Evolutionary conservation across 2,888 invertebrate genomes (phyloP), one percentile per base, ranked within the genome.

Genomic region (Charanyca ferruginea): DNA sequence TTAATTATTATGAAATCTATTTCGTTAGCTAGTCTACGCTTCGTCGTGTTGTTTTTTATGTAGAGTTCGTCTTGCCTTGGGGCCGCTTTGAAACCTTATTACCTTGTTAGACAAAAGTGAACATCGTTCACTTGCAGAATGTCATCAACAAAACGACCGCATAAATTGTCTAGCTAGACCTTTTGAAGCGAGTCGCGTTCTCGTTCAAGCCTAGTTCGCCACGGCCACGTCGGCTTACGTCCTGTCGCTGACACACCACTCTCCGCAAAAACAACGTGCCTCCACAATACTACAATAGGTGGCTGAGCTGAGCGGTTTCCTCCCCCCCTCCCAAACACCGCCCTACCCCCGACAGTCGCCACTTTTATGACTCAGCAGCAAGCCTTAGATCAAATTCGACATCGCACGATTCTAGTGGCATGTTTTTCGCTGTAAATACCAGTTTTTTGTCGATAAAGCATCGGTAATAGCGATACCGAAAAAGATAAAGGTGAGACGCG

Each of bases 301-400:
- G 90, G 93, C 92, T 91, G 91, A 92, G 91, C 87, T 82, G 90
- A 90, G 90, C 92, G 84, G 88, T 89, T 90, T 88, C 83, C 87
- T 85, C 85, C 60, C 79, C 80, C 84, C 84, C 81, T 77, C 77
- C 80, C 74, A 70, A 68, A 73, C 80, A 52, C 78, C 77, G 75
- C 83, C 73, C 80, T 79, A 73, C 81, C 80, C 79, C 80, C 77
- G 63, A 77, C 83, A 83, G 79, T 85, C 88, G 87, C 90, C 89
- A 89, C 91, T 92, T 90, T 89, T 89, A 89, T 94, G 94, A 94
- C 89, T 94, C 94, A 93, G 93, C 93, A 88, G 76, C 86, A 83
- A 87, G 89, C 89, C 89, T 88, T 91, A 91, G 90, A 93, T 93
- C 94, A 92, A 93, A 93, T 92, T 93, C 93, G 90, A 92, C 92